Base-by-base conservation (phyloP, 92 coral and sea anemone species). In the Zoanthus solanderi region DNA sequence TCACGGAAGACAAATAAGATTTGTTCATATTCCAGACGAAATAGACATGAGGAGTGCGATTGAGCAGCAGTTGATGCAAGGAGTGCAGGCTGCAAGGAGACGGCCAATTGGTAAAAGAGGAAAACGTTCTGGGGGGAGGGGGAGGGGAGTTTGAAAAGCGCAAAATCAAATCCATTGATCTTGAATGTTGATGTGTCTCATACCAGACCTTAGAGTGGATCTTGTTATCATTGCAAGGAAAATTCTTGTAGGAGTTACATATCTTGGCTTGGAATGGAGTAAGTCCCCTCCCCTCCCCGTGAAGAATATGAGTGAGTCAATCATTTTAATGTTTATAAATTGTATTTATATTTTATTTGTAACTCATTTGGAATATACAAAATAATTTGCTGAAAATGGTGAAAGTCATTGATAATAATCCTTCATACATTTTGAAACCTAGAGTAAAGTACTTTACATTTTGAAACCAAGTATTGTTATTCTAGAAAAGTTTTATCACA, bases 41-140 rank as follows among this genome's bases (percentile, higher is more conserved):
- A 97, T 97, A 53, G 95, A 93, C 84, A 97, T 97, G 99, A 89
- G 96, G 45, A 83, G 94, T 66, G 99, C 99, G 28, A 97, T 97
- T n/a, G 98, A 95, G 73, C 88, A 88, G 30, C 93, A 97, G 84
- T 89, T 97, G 28, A 79, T 63, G 79, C 83, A 88, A 46, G 78
- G 94, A 72, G 89, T 56, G 56, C 92, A 79, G n/a, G 76, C 98
- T 72, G 91, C 96, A 45, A 73, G 58, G 9, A 81, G 9, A 53
- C 37, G 85, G 32, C 85, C 85, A 11, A 23, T 69, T 57, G 90
- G 87, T 5, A 92, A 87, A 74, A 88, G 89, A 61, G 91, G 85
- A 46, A 89, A 88, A 28, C 75, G 81, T 45, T 78, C 67, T 53
- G 71, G 84, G 23, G 10, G 57, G 52, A 83, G 78, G 84, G 80